phyloP scores from a whole-genome alignment of 2,888 invertebrate species.

The Diarsia brunnea region DNA sequence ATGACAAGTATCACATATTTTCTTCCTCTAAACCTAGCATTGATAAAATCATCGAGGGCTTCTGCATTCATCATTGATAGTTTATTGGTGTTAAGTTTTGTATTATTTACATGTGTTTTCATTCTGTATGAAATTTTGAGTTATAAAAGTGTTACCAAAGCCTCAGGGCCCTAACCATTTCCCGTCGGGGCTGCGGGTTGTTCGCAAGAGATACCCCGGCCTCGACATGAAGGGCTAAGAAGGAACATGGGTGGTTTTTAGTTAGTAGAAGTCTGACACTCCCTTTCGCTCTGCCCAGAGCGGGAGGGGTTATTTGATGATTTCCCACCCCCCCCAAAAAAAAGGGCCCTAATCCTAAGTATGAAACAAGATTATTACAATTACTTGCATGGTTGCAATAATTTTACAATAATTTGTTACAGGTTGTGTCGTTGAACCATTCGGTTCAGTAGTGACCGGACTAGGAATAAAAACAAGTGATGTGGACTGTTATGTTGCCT shows the following conservation, averaged over 20 bases:
- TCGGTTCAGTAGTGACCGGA: constrained; percentile 94
- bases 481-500: constrained; percentile 92
- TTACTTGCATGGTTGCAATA: background rate
- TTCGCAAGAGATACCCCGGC: too few relatives aligned
- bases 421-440: constrained; percentile 88
- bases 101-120: background rate
- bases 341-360: background rate
- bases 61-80: background rate
- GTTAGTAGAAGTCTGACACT: too few relatives aligned
- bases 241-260: too few relatives aligned
- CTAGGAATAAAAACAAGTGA: constrained; percentile 93
- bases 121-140: background rate
- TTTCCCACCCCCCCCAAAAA: too few relatives aligned
- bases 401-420: constrained; percentile 61
- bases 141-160: background rate
- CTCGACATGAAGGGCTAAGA: too few relatives aligned
- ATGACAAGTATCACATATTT: background rate
- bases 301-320: too few relatives aligned
- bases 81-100: background rate
- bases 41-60: background rate
- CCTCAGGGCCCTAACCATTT: too few relatives aligned
- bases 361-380: background rate
- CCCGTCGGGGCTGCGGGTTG: too few relatives aligned
- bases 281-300: too few relatives aligned
- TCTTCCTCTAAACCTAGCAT: background rate